A percentile compares a stretch with the other conserved stretches of the same genome.
phyloP scores from a whole-genome alignment of 2,797 vertebrate species.

The Tinamus major region DNA sequence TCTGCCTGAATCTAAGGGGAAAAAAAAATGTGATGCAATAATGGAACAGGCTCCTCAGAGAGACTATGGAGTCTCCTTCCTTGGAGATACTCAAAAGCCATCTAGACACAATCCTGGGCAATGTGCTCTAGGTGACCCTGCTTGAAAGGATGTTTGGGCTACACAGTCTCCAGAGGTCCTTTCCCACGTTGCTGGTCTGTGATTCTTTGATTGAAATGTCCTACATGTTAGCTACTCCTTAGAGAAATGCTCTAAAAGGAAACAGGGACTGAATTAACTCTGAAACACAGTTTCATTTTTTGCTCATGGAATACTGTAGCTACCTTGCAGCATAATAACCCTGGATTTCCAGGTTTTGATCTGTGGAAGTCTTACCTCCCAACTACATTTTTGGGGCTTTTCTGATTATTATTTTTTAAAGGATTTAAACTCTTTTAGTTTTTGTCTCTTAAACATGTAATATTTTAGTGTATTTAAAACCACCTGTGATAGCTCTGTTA shows the following conservation, averaged over 20 bases:
- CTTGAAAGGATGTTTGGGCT: no score
- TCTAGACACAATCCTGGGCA: no score
- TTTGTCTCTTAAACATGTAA: not conserved
- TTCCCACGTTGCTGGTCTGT: not conserved
- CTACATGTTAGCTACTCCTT: not conserved
- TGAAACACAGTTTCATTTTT: not conserved
- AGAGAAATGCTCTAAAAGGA: not conserved
- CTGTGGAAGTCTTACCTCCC: not conserved
- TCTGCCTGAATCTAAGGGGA: not conserved
- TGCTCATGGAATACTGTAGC: not conserved
- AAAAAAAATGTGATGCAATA: not conserved
- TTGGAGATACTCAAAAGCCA: no score
- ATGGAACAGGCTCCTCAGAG: not conserved
- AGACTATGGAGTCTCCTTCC: not conserved
- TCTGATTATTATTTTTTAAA: not conserved
- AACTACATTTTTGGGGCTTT: not conserved
- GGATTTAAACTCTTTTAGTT: not conserved
- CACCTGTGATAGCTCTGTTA: not conserved
- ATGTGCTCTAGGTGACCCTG: no score
- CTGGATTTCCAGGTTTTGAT: not conserved
- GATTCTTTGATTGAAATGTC: not conserved
- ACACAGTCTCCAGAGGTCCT: no score
- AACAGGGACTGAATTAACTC: not conserved
- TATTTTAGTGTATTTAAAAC: not conserved
- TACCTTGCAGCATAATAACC: not conserved